These are phyloP conservation scores for Amyelois transitella DNA, from an alignment of 1,140 invertebrate species.

Conservation along the genomic window DNA sequence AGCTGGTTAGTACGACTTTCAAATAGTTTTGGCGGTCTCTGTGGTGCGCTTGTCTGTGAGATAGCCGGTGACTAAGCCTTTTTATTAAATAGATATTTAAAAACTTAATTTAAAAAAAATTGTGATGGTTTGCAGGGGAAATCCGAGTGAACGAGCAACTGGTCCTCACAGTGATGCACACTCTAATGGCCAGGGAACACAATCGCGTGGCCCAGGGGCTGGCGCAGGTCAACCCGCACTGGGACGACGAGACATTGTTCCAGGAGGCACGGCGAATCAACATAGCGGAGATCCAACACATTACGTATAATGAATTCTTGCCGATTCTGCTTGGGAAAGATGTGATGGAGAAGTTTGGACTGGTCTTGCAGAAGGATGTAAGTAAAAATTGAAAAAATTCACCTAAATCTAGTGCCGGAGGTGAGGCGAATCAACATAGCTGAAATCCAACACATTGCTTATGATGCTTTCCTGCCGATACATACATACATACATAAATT, in stretches of 20 bases:
- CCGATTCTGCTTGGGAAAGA: slow-evolving; percentile 95
- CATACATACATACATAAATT: too few relatives aligned
- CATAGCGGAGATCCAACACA: slow-evolving; percentile 93
- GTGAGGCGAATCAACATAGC: too few relatives aligned
- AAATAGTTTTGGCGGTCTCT: too few relatives aligned
- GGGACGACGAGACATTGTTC: slow-evolving; percentile 96
- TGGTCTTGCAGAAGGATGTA: slow-evolving; percentile 88
- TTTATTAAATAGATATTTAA: too few relatives aligned
- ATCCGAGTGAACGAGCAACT: slow-evolving; percentile 95
- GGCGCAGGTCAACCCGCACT: slow-evolving; percentile 90
- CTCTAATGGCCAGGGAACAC: slow-evolving; percentile 90
- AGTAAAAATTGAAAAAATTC: slow-evolving; percentile 8
- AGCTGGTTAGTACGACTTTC: slow-evolving; percentile 78
- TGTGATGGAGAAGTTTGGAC: slow-evolving; percentile 92
- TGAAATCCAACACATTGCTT: too few relatives aligned
- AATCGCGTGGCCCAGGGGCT: slow-evolving; percentile 88
- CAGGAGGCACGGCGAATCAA: slow-evolving; percentile 93
- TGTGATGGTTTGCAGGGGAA: slow-evolving; percentile 78
- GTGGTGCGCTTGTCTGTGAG: too few relatives aligned
- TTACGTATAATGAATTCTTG: slow-evolving; percentile 95
- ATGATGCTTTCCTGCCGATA: too few relatives aligned
- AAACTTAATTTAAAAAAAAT: neutral
- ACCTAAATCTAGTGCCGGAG: too few relatives aligned
- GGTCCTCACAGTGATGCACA: slow-evolving; percentile 92
- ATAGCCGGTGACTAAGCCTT: too few relatives aligned